Percentiles rank a stretch among this genome's conserved stretches.
Conservation (phyloP, 2,797 vertebrate genomes). For the Anguilla obscura region DNA sequence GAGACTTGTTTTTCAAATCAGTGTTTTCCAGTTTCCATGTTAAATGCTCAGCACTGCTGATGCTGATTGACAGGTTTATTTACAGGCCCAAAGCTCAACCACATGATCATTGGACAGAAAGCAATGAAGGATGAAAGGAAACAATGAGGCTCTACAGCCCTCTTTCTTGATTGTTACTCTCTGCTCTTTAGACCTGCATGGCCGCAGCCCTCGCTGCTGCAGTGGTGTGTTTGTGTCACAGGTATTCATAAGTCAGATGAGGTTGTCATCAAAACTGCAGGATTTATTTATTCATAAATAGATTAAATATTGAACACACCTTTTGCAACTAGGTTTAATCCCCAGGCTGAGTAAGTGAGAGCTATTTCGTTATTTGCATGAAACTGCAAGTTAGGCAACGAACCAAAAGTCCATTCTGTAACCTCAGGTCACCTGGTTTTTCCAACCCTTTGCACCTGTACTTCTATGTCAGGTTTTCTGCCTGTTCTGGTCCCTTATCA, state of each 20-base stretch:
- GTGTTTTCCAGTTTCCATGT: not conserved
- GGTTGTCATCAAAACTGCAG: too few relatives aligned
- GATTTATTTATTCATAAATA: not conserved
- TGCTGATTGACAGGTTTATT: conserved; percentile 1
- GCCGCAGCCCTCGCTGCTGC: not conserved
- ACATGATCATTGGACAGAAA: not conserved
- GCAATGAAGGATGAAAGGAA: not conserved
- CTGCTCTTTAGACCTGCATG: not conserved
- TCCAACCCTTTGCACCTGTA: not conserved
- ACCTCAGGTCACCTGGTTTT: not conserved
- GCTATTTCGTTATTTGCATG: not conserved
- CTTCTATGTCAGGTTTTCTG: not conserved
- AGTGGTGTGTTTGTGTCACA: not conserved
- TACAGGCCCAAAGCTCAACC: not conserved
- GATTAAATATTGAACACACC: not conserved
- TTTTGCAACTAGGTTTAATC: not conserved
- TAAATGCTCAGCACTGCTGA: not conserved
- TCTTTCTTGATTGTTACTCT: not conserved
- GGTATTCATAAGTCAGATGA: not conserved
- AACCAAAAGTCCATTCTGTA: not conserved
- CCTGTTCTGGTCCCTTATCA: not conserved
- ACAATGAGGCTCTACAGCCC: too few relatives aligned
- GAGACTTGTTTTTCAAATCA: not conserved
- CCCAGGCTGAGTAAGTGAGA: not conserved
- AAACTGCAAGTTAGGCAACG: not conserved